Evolutionary conservation across 37 sponge, comb jelly and placozoan species (phyloP).

Genomic region (Mnemiopsis leidyi): DNA sequence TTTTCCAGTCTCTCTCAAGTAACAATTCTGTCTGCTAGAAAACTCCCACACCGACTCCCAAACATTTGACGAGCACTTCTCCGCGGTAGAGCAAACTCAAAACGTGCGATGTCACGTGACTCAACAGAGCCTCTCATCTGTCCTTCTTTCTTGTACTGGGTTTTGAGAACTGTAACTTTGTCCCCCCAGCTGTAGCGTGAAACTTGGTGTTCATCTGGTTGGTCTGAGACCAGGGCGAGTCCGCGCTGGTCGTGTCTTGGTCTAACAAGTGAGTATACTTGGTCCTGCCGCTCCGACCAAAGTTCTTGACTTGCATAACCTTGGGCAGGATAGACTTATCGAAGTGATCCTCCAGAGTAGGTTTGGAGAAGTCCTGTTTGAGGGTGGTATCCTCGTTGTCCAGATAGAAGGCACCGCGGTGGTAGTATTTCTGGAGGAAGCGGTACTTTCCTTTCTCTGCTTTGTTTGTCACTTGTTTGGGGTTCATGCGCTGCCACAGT

Average conservation of each 20-base stretch:
- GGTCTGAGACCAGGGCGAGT: conserved; percentile 84
- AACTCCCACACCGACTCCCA: no score
- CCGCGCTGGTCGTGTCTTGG: conserved; percentile 89
- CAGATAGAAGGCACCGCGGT: conserved; percentile 92
- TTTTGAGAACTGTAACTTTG: conserved; percentile 77
- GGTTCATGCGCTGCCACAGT: conserved; percentile 70
- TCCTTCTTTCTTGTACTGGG: conserved; percentile 78
- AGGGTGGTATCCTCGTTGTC: conserved; percentile 74
- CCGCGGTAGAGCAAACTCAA: not conserved
- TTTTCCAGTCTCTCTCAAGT: no score
- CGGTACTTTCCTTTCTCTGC: conserved; percentile 88
- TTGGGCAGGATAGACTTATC: conserved; percentile 97
- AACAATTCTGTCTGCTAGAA: no score
- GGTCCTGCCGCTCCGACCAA: conserved; percentile 95
- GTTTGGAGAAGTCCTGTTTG: conserved; percentile 77
- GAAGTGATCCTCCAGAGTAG: conserved; percentile 99
- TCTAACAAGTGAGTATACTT: conserved; percentile 98
- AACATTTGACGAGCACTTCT: no score
- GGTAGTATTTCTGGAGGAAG: conserved; percentile 99
- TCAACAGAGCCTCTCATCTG: no score
- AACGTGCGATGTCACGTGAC: not conserved
- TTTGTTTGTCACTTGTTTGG: conserved; percentile 79
- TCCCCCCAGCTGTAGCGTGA: conserved; percentile 82
- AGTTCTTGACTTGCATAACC: conserved; percentile 99
- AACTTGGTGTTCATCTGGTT: conserved; percentile 82